Evolutionary conservation across 2,113 vertebrate genomes (phyloP).

Genomic region (Microcebus jonahi): DNA sequence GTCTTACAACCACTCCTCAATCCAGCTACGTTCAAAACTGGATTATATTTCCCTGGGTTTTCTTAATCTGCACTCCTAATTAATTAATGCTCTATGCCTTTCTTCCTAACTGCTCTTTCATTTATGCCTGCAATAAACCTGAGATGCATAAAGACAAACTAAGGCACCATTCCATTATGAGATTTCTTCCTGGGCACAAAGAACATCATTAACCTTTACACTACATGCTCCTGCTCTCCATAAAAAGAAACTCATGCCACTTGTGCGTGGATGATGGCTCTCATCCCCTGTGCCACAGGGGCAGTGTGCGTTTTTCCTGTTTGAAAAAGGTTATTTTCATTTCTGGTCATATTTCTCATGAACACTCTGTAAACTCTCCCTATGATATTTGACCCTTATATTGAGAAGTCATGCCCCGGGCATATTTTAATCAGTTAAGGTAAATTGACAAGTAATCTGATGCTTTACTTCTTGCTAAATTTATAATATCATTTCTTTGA

Average conservation of each 20-base stretch:
- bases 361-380: background rate
- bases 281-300: background rate
- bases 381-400: background rate
- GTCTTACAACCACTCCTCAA: background rate
- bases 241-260: background rate
- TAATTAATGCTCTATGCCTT: background rate
- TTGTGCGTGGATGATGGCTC: rapidly evolving
- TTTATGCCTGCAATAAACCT: background rate
- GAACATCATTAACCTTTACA: background rate
- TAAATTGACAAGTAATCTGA: constrained; percentile 17
- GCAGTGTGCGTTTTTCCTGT: background rate
- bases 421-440: constrained; percentile 49
- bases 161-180: background rate
- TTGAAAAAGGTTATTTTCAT: background rate
- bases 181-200: background rate
- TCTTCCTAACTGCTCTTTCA: background rate
- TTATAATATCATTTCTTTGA: constrained; percentile 29
- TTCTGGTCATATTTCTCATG: constrained; percentile 1
- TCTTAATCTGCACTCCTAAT: constrained; percentile 1
- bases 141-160: background rate
- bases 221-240: background rate
- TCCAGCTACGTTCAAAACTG: background rate
- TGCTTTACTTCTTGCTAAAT: constrained; percentile 52
- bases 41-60: background rate
- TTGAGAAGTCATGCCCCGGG: background rate